These are phyloP conservation scores for Myripristis jacobus DNA, from an alignment of 2,797 vertebrate species.

Conservation along the genomic window DNA sequence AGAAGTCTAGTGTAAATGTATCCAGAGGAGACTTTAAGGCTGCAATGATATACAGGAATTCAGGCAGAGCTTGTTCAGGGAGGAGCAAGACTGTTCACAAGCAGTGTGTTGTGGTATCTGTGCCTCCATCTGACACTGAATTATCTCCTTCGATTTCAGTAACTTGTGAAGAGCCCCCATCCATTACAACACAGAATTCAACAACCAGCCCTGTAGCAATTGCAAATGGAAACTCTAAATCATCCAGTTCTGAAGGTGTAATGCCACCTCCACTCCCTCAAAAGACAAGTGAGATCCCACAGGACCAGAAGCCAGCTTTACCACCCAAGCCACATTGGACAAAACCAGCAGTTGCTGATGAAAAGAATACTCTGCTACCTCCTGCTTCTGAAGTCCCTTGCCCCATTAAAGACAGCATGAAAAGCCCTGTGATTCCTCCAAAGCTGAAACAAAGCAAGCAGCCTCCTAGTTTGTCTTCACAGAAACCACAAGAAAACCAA, in stretches of 20 bases:
- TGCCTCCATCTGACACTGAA: conserved; percentile 87
- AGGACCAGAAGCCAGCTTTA: conserved; percentile 77
- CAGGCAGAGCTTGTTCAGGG: conserved; percentile 84
- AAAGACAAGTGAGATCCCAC: conserved; percentile 77
- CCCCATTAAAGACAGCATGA: conserved; percentile 49
- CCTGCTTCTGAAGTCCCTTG: conserved; percentile 78
- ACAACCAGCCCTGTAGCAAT: conserved; percentile 66
- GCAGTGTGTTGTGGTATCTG: conserved; percentile 83
- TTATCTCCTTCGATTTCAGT: conserved; percentile 97
- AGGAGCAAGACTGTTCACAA: conserved; percentile 85
- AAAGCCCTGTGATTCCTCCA: conserved; percentile 45
- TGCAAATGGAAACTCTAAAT: conserved; percentile 68
- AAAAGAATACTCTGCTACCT: conserved; percentile 67
- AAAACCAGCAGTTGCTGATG: conserved; percentile 57
- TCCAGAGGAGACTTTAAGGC: conserved; percentile 91
- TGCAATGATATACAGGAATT: conserved; percentile 92
- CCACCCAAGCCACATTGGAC: conserved; percentile 80
- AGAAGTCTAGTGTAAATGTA: conserved; percentile 89
- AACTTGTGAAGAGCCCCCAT: conserved; percentile 84
- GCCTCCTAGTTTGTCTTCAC: conserved; percentile 50
- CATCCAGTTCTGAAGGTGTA: conserved; percentile 57
- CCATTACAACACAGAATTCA: conserved; percentile 75
- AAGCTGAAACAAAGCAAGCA: conserved; percentile 52
- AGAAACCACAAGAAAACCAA: conserved; percentile 51
- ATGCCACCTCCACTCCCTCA: conserved; percentile 67